phyloP scores from a whole-genome alignment of 2,797 vertebrate genomes.

The Eulemur mongoz region DNA sequence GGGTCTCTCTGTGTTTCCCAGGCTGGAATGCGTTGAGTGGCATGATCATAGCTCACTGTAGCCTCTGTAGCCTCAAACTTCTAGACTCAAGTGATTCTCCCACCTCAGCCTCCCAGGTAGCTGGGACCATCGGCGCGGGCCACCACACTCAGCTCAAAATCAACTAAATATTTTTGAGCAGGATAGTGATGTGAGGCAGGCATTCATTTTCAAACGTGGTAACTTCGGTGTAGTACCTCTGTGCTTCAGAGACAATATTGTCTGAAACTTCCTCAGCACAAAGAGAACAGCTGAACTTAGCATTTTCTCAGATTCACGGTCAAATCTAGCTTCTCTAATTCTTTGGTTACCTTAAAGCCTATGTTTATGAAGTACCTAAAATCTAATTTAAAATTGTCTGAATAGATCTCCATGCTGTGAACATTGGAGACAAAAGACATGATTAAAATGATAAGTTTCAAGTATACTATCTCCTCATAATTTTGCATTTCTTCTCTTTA shows the following conservation, averaged over 20 bases:
- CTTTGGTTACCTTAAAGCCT: not conserved
- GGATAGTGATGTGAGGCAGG: not conserved
- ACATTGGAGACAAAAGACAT: not conserved
- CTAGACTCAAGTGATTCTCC: too few relatives aligned
- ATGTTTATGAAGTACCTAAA: not conserved
- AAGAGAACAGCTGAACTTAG: not conserved
- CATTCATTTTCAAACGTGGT: not conserved
- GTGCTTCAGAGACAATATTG: not conserved
- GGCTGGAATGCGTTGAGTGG: too few relatives aligned
- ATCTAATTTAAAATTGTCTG: not conserved
- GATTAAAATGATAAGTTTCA: not conserved
- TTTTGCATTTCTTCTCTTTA: not conserved
- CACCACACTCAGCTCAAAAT: too few relatives aligned
- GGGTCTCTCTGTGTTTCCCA: too few relatives aligned
- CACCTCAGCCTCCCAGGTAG: too few relatives aligned
- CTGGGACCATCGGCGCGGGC: too few relatives aligned
- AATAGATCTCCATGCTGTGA: not conserved
- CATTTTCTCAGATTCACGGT: not conserved
- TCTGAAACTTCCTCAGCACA: not conserved
- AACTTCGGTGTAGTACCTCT: too few relatives aligned
- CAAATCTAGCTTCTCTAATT: not conserved
- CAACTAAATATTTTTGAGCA: not conserved
- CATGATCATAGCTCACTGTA: too few relatives aligned
- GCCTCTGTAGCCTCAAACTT: too few relatives aligned
- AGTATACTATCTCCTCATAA: not conserved